Conservation (phyloP, 1,140 invertebrate genomes). For the Drosophila pruinosa region DNA sequence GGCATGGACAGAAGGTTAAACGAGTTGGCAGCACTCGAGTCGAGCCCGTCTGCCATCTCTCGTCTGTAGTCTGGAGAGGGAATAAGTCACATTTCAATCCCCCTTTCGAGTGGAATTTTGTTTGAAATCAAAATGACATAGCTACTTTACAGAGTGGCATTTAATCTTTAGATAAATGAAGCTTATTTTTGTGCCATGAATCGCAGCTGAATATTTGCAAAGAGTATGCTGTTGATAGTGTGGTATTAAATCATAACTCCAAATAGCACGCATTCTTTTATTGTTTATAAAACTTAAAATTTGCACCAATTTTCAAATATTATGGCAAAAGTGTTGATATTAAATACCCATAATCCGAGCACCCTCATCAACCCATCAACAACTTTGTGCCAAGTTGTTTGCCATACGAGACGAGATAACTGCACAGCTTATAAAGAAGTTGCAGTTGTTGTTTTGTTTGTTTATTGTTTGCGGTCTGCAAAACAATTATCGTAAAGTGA, state of each 20-base stretch:
- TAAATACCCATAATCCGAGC: too few relatives aligned
- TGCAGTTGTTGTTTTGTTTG: not conserved
- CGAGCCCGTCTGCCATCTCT: too few relatives aligned
- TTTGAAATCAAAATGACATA: constrained; percentile 23
- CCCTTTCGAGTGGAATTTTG: constrained; percentile 15
- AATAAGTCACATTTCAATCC: constrained; percentile 26
- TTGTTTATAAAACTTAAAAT: too few relatives aligned
- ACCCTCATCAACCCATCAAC: too few relatives aligned
- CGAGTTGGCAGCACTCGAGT: constrained; percentile 17
- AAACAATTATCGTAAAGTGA: constrained; percentile 14
- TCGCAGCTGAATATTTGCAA: too few relatives aligned
- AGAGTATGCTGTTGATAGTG: too few relatives aligned
- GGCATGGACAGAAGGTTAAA: constrained; percentile 29
- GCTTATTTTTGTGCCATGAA: constrained; percentile 22
- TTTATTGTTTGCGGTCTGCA: not conserved
- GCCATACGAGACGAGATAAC: too few relatives aligned
- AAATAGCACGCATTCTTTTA: too few relatives aligned
- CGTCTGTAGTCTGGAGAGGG: too few relatives aligned
- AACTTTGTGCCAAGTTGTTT: too few relatives aligned
- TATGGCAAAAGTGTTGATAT: not conserved
- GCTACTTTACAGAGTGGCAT: constrained; percentile 1
- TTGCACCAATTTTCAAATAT: not conserved
- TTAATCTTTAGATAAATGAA: constrained; percentile 1
- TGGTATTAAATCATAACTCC: too few relatives aligned
- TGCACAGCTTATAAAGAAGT: not conserved